Evolutionary conservation across 2,888 invertebrate species (phyloP).

Genomic region (Timema podura): DNA sequence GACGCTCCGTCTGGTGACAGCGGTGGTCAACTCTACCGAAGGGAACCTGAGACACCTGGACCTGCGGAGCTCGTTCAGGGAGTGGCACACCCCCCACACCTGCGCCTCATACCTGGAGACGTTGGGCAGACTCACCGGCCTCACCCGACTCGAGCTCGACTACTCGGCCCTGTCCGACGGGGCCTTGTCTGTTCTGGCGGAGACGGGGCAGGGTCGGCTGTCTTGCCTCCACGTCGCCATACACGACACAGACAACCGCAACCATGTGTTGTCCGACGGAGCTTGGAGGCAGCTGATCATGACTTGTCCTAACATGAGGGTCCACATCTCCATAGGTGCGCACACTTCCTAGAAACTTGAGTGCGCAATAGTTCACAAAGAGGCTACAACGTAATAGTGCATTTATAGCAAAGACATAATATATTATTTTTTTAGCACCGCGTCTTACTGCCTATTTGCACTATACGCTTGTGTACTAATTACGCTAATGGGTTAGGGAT

Average conservation of each 20-base stretch:
- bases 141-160: conserved; percentile 46
- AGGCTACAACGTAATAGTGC: conserved; percentile 8
- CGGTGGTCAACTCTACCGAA: conserved; percentile 42
- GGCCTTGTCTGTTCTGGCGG: conserved; percentile 44
- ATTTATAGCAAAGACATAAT: neutral
- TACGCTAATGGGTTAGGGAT: no score
- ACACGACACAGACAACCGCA: conserved; percentile 45
- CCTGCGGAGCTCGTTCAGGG: conserved; percentile 46
- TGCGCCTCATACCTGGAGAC: conserved; percentile 42
- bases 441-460: no score
- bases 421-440: no score
- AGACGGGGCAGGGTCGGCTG: conserved; percentile 43
- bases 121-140: conserved; percentile 43
- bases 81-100: conserved; percentile 44
- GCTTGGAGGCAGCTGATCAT: conserved; percentile 45
- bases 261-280: conserved; percentile 43
- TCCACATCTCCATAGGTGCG: conserved; percentile 41
- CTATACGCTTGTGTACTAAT: no score
- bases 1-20: conserved; percentile 45
- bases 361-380: neutral
- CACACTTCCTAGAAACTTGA: neutral
- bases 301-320: conserved; percentile 45
- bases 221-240: conserved; percentile 45
- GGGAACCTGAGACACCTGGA: conserved; percentile 43
- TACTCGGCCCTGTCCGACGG: conserved; percentile 47